Conservation (phyloP, 2,888 invertebrate genomes). For the Hyppa rectilinea region DNA sequence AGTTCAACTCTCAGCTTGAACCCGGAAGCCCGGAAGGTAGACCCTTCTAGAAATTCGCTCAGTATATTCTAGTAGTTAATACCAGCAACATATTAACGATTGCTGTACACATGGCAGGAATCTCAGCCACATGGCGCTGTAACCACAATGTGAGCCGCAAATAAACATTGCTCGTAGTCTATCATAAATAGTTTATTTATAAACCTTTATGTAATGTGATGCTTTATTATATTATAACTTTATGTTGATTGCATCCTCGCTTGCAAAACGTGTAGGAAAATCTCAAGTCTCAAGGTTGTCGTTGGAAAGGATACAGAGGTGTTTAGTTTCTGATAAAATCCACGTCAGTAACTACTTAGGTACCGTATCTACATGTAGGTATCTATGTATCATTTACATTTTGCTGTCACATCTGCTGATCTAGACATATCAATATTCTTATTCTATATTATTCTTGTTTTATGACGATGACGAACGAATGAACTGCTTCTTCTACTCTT, state of each 20-base stretch:
- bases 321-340: constrained; percentile 15
- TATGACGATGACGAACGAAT: no score
- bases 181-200: constrained; percentile 52
- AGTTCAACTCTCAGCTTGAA: no score
- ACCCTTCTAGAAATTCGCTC: no score
- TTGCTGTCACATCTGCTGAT: no score
- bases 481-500: no score
- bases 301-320: constrained; percentile 40
- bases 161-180: constrained; percentile 28
- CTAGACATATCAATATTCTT: no score
- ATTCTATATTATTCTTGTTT: no score
- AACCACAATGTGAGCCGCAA: constrained; percentile 24
- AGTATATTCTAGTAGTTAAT: background rate
- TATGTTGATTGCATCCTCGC: constrained; percentile 29
- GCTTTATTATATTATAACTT: no score
- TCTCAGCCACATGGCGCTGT: constrained; percentile 42
- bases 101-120: constrained; percentile 30
- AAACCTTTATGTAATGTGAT: constrained; percentile 32
- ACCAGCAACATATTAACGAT: background rate
- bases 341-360: background rate
- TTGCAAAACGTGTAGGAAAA: constrained; percentile 25
- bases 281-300: constrained; percentile 50
- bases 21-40: no score
- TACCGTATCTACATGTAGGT: background rate
- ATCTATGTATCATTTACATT: background rate